These are phyloP conservation scores for Panagrolaimus sp. DNA, from an alignment of 1,140 invertebrate species.

Conservation along the genomic window DNA sequence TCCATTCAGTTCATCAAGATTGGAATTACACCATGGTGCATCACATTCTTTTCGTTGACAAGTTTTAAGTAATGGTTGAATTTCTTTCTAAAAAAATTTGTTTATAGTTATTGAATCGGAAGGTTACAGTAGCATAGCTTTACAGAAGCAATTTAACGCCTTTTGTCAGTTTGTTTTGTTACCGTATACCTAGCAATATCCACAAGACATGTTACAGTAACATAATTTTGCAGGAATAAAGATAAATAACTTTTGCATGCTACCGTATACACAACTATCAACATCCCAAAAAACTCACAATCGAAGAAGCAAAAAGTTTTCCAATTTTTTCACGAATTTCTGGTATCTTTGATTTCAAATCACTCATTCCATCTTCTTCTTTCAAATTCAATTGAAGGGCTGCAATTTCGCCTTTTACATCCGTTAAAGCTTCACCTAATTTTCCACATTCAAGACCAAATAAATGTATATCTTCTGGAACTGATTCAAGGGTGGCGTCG, in stretches of 20 bases:
- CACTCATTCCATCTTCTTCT: background rate
- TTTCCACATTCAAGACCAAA: constrained; percentile 12
- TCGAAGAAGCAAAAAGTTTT: background rate
- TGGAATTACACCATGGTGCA: constrained; percentile 15
- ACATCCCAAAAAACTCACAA: constrained; percentile 10
- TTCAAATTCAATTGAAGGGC: background rate
- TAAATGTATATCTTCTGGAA: constrained; percentile 13
- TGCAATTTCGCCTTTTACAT: background rate
- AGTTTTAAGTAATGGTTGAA: background rate
- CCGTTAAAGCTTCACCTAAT: background rate
- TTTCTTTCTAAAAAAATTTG: background rate
- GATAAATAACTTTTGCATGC: too few species aligned
- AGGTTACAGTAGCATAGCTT: constrained; percentile 1
- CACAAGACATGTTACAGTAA: too few species aligned
- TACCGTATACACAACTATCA: too few species aligned
- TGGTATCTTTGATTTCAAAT: background rate
- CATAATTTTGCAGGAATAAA: background rate
- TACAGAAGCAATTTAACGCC: constrained; percentile 17
- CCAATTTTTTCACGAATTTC: background rate
- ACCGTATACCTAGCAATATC: too few species aligned
- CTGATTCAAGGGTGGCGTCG: constrained; percentile 15
- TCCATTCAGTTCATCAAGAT: constrained; percentile 14
- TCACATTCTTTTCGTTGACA: constrained; percentile 18
- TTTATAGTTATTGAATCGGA: background rate
- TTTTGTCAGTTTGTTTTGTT: too few species aligned